phyloP scores from a whole-genome alignment of 2,888 invertebrate species.

The Tubiluchus corallicola region DNA sequence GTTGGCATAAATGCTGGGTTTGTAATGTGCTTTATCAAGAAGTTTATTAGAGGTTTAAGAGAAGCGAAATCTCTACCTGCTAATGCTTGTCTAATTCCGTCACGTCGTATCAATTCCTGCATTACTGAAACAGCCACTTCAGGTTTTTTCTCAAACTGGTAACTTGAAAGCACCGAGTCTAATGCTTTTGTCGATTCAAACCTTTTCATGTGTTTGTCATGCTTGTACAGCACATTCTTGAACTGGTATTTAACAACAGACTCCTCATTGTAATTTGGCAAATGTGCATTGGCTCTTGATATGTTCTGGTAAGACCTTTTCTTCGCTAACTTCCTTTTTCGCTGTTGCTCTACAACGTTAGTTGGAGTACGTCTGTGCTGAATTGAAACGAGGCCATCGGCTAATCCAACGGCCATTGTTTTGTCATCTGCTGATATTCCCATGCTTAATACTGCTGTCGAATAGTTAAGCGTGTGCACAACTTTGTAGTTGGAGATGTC shows the following conservation, averaged over 20 bases:
- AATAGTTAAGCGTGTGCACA: constrained; percentile 71
- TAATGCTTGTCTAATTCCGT: constrained; percentile 54
- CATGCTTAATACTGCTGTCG: constrained; percentile 66
- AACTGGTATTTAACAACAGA: constrained; percentile 20
- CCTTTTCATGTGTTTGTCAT: constrained; percentile 51
- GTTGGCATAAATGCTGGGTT: constrained; percentile 52
- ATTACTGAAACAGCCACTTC: constrained; percentile 58
- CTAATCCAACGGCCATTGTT: constrained; percentile 72
- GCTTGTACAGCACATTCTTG: constrained; percentile 25
- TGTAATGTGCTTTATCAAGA: constrained; percentile 49
- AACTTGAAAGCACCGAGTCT: constrained; percentile 42
- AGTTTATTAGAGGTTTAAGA: constrained; percentile 47
- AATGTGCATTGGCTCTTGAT: neutral
- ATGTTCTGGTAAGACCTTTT: neutral
- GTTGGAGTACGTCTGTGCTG: constrained; percentile 45
- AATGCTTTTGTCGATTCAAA: constrained; percentile 67
- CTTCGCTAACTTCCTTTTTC: constrained; percentile 10
- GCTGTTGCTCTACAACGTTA: constrained; percentile 13
- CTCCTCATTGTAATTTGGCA: constrained; percentile 19
- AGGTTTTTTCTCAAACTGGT: constrained; percentile 32
- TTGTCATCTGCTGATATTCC: constrained; percentile 43
- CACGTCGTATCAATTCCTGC: constrained; percentile 64
- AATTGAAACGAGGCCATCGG: constrained; percentile 74
- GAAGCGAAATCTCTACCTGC: constrained; percentile 47
- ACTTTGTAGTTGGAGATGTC: constrained; percentile 61